phyloP scores from a whole-genome alignment of 2,113 vertebrate genomes.

The Ophiodon elongatus region DNA sequence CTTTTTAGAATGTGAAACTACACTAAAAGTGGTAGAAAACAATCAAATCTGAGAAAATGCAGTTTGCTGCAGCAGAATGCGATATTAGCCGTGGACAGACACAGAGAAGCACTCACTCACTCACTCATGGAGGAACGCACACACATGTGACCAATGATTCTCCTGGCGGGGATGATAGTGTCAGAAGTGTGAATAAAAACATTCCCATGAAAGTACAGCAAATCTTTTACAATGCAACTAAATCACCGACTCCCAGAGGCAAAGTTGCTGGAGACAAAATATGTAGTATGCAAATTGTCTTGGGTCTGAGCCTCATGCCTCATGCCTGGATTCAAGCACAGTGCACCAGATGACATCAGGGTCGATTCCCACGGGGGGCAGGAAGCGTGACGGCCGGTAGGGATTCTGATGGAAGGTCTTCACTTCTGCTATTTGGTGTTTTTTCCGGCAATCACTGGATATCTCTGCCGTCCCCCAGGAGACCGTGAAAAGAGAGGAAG shows the following conservation, averaged over 20 bases:
- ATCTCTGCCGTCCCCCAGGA: neutral
- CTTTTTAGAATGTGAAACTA: neutral
- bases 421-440: neutral
- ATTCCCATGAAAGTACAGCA: too few relatives aligned
- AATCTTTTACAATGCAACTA: neutral
- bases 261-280: neutral
- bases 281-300: too few relatives aligned
- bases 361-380: conserved; percentile 13
- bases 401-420: neutral
- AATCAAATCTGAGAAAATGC: neutral
- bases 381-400: neutral
- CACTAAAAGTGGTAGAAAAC: neutral
- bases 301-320: neutral
- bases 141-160: too few relatives aligned
- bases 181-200: too few relatives aligned
- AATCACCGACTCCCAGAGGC: neutral
- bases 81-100: too few relatives aligned
- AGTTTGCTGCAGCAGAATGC: too few relatives aligned
- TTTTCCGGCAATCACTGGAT: neutral
- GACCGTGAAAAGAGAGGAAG: neutral
- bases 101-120: too few relatives aligned
- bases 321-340: conserved; percentile 10
- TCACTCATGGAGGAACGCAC: too few relatives aligned
- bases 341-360: conserved; percentile 31
- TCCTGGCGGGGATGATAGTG: too few relatives aligned